phyloP scores from a whole-genome alignment of 2,113 vertebrate genomes.

The Alectura lathami region DNA sequence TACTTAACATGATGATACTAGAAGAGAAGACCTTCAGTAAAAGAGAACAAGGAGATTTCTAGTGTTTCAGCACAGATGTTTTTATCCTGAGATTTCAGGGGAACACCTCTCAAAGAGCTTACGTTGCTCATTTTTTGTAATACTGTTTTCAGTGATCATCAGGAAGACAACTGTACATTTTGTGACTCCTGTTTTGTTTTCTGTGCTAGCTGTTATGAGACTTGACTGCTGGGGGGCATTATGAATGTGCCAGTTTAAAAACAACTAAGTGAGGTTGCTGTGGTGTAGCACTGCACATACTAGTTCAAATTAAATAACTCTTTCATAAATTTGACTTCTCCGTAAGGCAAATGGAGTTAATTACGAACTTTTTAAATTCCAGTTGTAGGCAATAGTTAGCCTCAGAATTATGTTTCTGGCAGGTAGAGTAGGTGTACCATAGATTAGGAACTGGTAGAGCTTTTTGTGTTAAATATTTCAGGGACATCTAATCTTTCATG shows the following conservation, averaged over 20 bases:
- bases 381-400: neutral
- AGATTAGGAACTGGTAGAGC: neutral
- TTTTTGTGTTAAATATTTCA: neutral
- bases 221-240: neutral
- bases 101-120: neutral
- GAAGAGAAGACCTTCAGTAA: neutral
- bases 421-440: neutral
- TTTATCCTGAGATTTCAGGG: neutral
- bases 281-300: neutral
- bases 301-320: neutral
- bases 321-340: neutral
- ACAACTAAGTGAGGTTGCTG: neutral
- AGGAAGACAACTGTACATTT: neutral
- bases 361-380: neutral
- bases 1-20: neutral
- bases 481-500: accelerated
- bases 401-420: neutral
- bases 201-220: neutral
- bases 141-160: neutral
- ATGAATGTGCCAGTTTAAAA: neutral
- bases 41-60: neutral
- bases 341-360: neutral
- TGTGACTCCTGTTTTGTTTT: neutral
- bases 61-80: neutral
- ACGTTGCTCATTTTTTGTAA: neutral